Base-by-base conservation (phyloP, 2,113 vertebrate genomes). In the Stegostoma tigrinum region DNA sequence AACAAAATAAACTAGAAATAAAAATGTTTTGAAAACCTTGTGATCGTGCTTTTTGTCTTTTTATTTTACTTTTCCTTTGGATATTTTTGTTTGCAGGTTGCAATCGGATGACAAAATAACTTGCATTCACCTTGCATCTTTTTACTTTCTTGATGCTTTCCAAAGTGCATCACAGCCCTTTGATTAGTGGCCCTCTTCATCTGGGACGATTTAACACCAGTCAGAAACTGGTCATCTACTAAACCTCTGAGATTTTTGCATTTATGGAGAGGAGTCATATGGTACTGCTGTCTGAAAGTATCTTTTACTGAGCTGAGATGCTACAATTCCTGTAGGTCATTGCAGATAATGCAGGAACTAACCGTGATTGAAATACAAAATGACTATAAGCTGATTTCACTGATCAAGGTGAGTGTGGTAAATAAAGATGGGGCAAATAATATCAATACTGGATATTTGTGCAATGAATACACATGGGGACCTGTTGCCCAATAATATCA, bases 1-100 rank as follows among this genome's bases (percentile, higher is more conserved):
- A 97, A 97, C 96, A 96, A 96, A 97, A 96, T 97, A 96, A 96
- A 96, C 97, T 98, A 98, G 97, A 98, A 98, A 98, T 98, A 98
- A 98, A 97, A 95, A 95, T 95, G 48, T 95, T 95, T 95, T 95
- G 94, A 95, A 94, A 94, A 95, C 38, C 68, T 95, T 34, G 34
- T 30, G 10, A 0, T 72, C 27, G 42, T 27, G 67, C 67, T 72
- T 45, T 17, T 23, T 38, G 48, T 93, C 66, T 68, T 48, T 95
- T 48, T 72, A 70, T 42, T 67, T 30, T n/a, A 38, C 38, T 70
- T 70, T 48, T 95, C 17, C 8, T 95, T 19, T 67, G 66, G 61
- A 21, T 30, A 67, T 66, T 66, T 66, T 61, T 61, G 55, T 61
- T 61, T 5, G 4, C 7, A 21, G 0, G 45, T 23, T 24, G 52